Base-by-base conservation (phyloP, 2,888 invertebrate genomes). In the Polyommatus icarus region DNA sequence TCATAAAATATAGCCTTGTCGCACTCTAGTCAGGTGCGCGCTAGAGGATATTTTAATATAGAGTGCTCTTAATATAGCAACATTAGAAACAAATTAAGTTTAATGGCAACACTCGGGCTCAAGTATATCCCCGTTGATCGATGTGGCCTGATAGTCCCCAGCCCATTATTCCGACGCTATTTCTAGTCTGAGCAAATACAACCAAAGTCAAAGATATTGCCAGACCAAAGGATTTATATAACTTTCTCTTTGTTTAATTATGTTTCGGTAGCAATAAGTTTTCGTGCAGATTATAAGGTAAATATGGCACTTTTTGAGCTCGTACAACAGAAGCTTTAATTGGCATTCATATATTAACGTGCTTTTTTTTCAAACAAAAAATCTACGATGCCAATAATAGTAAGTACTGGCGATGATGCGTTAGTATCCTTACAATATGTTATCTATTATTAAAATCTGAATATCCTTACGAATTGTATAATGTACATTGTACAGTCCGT, bases 51-150 rank as follows among this genome's bases (percentile, higher is more conserved):
- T 24, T 1, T 24, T 24, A 24, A 24, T 24, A 24, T 24, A 24
- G 24, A 24, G 40, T 0, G 7, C 50, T 15, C 18, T 18, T 54
- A 18, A 54, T 54, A 18, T 61, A 29, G 67, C 67, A 67, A 24
- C 20, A 50, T 75, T 6, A 20, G 29, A 54, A 73, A 54, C 50
- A 54, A 50, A 50, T 75, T 54, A 46, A 73, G 73, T 73, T 75
- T 0, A 75, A 24, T 75, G 75, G 75, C 50, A 54, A 75, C 75
- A 29, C 50, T 54, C 72, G 7, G 40, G 24, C 50, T 73, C 84
- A 81, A 59, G 83, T 82, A 79, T 81, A 80, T 79, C 82, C 84
- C 80, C 82, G 85, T 86, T 87, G 87, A 89, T 87, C 82, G 86
- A 88, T 87, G 85, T 81, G 82, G 79, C 78, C 77, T 81, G 81